Evolutionary conservation across 2,888 invertebrate species (phyloP).

Genomic region (Halictus quadricinctus): DNA sequence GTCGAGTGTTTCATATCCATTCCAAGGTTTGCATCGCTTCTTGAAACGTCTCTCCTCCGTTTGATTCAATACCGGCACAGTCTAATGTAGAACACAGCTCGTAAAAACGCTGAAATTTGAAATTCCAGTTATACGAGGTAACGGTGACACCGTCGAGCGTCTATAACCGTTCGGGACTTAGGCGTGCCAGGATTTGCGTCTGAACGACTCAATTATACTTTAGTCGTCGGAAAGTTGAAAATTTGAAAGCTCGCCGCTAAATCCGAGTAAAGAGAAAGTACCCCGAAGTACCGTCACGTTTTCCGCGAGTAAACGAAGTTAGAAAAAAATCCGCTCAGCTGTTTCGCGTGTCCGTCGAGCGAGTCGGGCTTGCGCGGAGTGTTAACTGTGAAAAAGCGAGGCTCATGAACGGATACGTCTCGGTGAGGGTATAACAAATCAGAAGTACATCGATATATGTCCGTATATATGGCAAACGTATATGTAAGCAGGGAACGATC

Average conservation of each 20-base stretch:
- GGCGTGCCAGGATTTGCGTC: slow-evolving; percentile 16
- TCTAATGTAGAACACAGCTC: neutral
- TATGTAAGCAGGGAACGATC: slow-evolving; percentile 51
- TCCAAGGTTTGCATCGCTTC: too few relatives aligned
- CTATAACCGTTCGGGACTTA: slow-evolving; percentile 3
- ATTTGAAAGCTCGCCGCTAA: neutral
- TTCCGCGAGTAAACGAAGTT: neutral
- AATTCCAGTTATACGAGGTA: neutral
- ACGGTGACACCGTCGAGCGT: neutral
- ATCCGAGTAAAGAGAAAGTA: neutral
- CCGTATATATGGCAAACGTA: slow-evolving; percentile 31
- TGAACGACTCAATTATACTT: slow-evolving; percentile 28
- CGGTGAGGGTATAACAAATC: slow-evolving; percentile 53
- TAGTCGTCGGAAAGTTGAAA: neutral
- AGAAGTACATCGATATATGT: slow-evolving; percentile 47
- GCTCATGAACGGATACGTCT: slow-evolving; percentile 26
- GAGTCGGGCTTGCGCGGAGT: neutral
- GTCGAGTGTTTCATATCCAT: too few relatives aligned
- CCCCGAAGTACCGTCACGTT: neutral
- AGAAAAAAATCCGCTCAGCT: neutral
- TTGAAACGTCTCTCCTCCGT: neutral
- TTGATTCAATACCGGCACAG: neutral
- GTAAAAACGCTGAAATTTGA: neutral
- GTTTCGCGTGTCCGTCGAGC: neutral
- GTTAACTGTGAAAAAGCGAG: slow-evolving; percentile 21